Base-by-base conservation (phyloP, 1,140 invertebrate species). In the Bombus consobrinus region DNA sequence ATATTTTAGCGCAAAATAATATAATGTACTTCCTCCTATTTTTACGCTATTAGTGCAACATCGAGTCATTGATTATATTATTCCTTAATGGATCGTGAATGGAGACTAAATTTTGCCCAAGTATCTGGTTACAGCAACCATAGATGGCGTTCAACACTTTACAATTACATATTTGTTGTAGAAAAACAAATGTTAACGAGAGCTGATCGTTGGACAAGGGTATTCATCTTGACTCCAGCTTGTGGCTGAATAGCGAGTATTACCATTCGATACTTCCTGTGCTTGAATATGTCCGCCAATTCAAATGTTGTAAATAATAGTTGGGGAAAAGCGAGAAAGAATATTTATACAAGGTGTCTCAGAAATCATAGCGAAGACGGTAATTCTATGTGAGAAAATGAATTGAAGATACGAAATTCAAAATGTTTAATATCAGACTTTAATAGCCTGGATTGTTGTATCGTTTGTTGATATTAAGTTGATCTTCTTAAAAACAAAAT, bases 231-330 rank as follows among this genome's bases (percentile, higher is more conserved):
- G 28, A 18, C 10, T 37, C 0, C 22, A 39, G 8, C 22, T 22
- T 28, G 25, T 10, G 37, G 22, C 3, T 57, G 53, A 64, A 74
- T 32, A 9, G 53, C 37, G 80, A 62, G 15, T 37, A 72, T 81
- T 81, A 64, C 12, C 47, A 39, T 32, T 59, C 25, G n/a, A 43
- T 43, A 32, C 53, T 81, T 81, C 68, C 43, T 72, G 34, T 53
- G 18, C 47, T 53, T 53, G 47, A 53, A 53, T 53, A 22, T 8
- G 1, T 53, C 47, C 47, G 47, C 6, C 47, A 8, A 53, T 53
- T 5, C 18, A 53, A 53, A 53, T 53, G 47, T 53, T 53, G 18
- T 53, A 53, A 53, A 53, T 53, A 53, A 53, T 53, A 62, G 28
- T 62, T n/a, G 10, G 4, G 10, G 12, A 13, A 62, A 12, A 62